Evolutionary conservation across 2,113 vertebrate species (phyloP), one percentile per base, ranked within the genome.

Genomic region (Phyllopteryx taeniolatus): DNA sequence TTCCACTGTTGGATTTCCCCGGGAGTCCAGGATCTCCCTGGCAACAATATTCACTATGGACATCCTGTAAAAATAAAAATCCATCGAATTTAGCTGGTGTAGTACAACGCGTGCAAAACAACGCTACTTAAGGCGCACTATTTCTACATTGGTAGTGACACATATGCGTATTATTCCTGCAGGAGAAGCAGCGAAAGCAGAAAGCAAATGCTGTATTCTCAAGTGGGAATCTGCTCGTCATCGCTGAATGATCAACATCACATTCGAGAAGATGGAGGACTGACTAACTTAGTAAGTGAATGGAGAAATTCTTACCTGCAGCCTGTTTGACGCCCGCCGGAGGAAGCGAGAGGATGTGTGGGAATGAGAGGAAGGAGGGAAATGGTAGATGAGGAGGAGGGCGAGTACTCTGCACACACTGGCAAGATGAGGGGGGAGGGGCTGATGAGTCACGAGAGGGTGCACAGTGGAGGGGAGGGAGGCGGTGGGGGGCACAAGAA

Each of bases 1-100:
- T 88, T 98, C 96, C 81, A 92, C 91, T 43, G 91, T 92, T 8
- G 91, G 91, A 78, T 92, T 92, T 73, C 91, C 91, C 75, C 72
- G 94, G 83, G 96, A 97, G 83, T 98, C 96, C 89, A 98, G 89
- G 90, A 97, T 98, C 93, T 98, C 96, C 2, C 96, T 94, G 74
- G 96, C 95, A 46, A 95, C 93, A 88, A 97, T 93, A 88, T 90
- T 96, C 75, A 94, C 83, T 2, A 98, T 95, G 0, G 95, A 96
- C 96, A 97, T 98, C 87, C 89, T 90, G 79, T 20, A 63, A 68
- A 72, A 61, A 31, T 22, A 35, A 39, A 54, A 77, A 33, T 43
- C 39, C 31, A 70, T 27, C 6, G 14, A 14, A 27, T 31, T 35
- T 62, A 62, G 12, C 8, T 17, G 11, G 12, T 6, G 4, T 5